Conservation (phyloP, 2,113 vertebrate species). For the Colinus virginianus region DNA sequence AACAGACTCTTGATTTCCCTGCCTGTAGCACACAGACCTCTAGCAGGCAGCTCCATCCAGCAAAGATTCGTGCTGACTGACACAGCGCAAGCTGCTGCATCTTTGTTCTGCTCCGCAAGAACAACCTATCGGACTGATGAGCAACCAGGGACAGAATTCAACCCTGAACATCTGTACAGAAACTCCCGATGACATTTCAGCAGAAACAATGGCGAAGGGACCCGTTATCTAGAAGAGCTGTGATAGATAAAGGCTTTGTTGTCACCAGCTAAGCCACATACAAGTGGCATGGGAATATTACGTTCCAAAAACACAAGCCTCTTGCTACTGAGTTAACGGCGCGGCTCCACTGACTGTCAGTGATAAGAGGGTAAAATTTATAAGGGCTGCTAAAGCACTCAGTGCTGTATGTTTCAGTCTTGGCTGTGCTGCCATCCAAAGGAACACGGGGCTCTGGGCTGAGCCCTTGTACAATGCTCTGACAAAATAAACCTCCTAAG, state of each 20-base stretch:
- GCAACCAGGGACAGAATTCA: not conserved
- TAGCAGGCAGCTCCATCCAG: not conserved
- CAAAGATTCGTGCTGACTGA: not conserved
- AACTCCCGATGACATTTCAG: slow-evolving; percentile 22
- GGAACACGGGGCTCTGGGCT: not conserved
- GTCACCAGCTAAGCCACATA: slow-evolving; percentile 24
- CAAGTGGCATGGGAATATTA: slow-evolving; percentile 38
- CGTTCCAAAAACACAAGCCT: not conserved
- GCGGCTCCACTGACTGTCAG: slow-evolving; percentile 35
- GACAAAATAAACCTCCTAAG: not conserved
- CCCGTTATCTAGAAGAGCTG: slow-evolving; percentile 4
- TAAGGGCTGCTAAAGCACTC: not conserved
- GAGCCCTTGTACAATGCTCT: not conserved
- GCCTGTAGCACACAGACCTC: not conserved
- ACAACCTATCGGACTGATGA: not conserved
- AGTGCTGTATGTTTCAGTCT: not conserved
- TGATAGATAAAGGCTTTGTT: slow-evolving; percentile 48
- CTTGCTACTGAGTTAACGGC: not conserved
- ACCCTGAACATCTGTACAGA: slow-evolving; percentile 4
- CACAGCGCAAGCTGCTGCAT: rapidly evolving
- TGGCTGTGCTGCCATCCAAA: not conserved
- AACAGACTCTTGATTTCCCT: not conserved
- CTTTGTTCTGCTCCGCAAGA: not conserved
- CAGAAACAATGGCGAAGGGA: slow-evolving; percentile 1
- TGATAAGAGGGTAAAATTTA: slow-evolving; percentile 36